These are phyloP conservation scores for Limanda limanda DNA, from an alignment of 2,113 vertebrate species.

Conservation along the genomic window DNA sequence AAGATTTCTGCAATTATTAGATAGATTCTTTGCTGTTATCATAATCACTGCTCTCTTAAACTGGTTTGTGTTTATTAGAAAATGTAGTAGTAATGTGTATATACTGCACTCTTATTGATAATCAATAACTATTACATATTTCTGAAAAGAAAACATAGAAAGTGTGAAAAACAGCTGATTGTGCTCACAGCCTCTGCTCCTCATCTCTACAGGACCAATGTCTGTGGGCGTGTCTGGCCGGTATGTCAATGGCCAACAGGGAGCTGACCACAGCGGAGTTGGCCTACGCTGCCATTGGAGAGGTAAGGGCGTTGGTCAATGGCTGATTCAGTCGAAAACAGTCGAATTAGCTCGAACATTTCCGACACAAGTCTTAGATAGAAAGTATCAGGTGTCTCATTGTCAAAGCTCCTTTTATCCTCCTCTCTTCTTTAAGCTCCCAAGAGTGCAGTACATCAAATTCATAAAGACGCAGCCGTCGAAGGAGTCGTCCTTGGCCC, in stretches of 20 bases:
- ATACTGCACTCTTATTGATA: no score
- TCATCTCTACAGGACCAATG: slow-evolving; percentile 85
- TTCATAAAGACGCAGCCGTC: slow-evolving; percentile 93
- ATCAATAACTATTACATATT: no score
- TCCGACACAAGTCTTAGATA: not conserved
- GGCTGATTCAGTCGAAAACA: not conserved
- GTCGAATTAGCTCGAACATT: not conserved
- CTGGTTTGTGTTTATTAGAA: not conserved
- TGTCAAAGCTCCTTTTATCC: not conserved
- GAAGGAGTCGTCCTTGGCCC: slow-evolving; percentile 91
- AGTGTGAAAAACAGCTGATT: not conserved
- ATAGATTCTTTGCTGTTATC: not conserved
- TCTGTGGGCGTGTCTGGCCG: slow-evolving; percentile 96
- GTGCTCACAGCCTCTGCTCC: not conserved
- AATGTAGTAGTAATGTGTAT: not conserved
- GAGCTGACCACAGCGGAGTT: slow-evolving; percentile 93
- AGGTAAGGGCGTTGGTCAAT: slow-evolving; percentile 81
- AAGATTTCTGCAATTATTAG: no score
- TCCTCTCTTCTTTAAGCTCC: slow-evolving; percentile 81
- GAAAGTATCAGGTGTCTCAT: not conserved
- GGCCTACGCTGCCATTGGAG: slow-evolving; percentile 91
- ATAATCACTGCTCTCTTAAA: not conserved
- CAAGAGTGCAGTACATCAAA: slow-evolving; percentile 93
- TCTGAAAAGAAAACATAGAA: no score
- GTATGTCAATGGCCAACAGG: slow-evolving; percentile 91